Percentiles rank a stretch among this genome's conserved stretches.
Conservation (phyloP, 2,797 vertebrate species). For the Huso huso region DNA sequence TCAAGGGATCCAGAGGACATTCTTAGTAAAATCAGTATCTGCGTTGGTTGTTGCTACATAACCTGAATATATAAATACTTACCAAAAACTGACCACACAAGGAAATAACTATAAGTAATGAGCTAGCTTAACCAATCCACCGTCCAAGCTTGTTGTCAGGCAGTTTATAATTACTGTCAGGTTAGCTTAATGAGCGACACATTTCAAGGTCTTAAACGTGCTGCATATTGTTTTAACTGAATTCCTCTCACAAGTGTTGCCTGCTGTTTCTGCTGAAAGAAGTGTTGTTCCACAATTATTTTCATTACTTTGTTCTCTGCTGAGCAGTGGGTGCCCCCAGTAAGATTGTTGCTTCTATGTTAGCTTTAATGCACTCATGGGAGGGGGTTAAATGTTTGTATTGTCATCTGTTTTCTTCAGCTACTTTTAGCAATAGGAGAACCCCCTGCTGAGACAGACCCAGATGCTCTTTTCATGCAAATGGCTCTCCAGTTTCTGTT, state of each 20-base stretch:
- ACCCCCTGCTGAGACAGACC: slow-evolving; percentile 11
- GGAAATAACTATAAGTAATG: too few species aligned
- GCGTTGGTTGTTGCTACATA: too few species aligned
- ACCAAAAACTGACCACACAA: too few species aligned
- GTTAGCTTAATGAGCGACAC: background rate
- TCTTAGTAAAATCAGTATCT: too few species aligned
- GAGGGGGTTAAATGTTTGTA: slow-evolving; percentile 47
- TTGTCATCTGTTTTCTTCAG: slow-evolving; percentile 56
- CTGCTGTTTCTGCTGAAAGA: slow-evolving; percentile 5
- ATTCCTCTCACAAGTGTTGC: background rate
- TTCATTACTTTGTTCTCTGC: slow-evolving; percentile 10
- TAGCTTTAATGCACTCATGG: slow-evolving; percentile 21
- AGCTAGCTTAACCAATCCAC: too few species aligned
- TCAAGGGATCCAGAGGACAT: too few species aligned
- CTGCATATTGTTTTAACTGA: background rate
- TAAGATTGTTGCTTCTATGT: background rate
- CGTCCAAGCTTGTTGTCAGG: too few species aligned
- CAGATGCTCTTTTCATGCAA: slow-evolving; percentile 69
- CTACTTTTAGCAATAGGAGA: slow-evolving; percentile 8
- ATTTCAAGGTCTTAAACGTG: background rate
- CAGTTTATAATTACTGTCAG: too few species aligned
- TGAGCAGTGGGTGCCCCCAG: background rate
- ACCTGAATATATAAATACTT: too few species aligned
- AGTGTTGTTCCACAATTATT: slow-evolving; percentile 1
- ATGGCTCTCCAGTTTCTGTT: slow-evolving; percentile 66